A percentile compares a stretch with the other conserved stretches of the same genome.
Conservation (phyloP, 2,113 vertebrate species). For the Galemys pyrenaicus region DNA sequence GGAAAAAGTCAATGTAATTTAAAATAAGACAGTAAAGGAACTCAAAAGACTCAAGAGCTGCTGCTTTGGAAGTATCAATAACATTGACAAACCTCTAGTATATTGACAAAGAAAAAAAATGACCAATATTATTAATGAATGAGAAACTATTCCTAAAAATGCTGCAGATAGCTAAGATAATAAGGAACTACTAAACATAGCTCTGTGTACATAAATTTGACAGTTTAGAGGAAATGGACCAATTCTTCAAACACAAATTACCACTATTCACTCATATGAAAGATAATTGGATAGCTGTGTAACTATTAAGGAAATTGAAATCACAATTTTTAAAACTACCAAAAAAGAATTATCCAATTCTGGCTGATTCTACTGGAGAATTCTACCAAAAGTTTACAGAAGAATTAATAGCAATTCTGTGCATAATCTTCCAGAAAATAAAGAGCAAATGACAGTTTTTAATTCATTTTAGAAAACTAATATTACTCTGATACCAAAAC, state of each 20-base stretch:
- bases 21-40: background rate
- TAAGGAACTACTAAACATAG: background rate
- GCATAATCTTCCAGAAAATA: background rate
- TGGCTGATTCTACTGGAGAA: background rate
- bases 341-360: background rate
- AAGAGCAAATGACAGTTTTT: background rate
- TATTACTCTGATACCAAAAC: background rate
- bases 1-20: background rate
- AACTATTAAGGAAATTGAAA: background rate
- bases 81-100: background rate
- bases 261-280: background rate
- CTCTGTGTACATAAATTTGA: background rate
- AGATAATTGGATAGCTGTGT: background rate
- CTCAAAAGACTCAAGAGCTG: background rate
- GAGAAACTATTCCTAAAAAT: background rate
- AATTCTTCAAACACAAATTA: background rate
- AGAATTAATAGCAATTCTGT: no score
- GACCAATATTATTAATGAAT: background rate
- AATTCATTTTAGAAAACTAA: background rate
- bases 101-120: background rate
- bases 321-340: background rate
- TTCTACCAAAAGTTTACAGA: no score
- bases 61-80: background rate
- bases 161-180: background rate
- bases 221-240: background rate